phyloP scores from a whole-genome alignment of 2,888 invertebrate genomes.

The Masnerella sp. region DNA sequence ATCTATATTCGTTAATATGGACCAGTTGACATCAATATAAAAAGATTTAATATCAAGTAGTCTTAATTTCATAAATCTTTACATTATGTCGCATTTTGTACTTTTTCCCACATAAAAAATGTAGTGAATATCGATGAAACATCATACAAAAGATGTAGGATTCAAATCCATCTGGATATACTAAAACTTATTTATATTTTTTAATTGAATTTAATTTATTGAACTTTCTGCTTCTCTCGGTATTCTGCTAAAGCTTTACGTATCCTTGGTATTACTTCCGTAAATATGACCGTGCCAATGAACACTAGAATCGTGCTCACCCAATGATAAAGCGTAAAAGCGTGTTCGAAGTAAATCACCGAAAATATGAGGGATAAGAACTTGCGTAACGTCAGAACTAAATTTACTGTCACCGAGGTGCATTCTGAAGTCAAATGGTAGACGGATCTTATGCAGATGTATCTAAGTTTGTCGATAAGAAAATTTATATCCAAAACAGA shows the following conservation, averaged over 20 bases:
- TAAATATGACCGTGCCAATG: constrained; percentile 94
- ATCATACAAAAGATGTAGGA: too few relatives aligned
- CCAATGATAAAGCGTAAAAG: constrained; percentile 95
- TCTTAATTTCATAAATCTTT: too few relatives aligned
- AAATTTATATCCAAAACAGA: too few relatives aligned
- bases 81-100: too few relatives aligned
- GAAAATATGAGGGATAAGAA: constrained; percentile 97
- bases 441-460: constrained; percentile 95
- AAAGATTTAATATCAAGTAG: too few relatives aligned
- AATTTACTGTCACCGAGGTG: constrained; percentile 94
- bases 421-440: constrained; percentile 96
- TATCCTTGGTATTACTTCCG: constrained; percentile 84
- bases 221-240: not conserved
- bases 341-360: constrained; percentile 95
- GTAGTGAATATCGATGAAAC: too few relatives aligned
- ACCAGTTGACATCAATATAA: too few relatives aligned
- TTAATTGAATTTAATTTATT: not conserved
- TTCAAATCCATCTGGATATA: too few relatives aligned
- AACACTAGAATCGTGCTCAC: constrained; percentile 94
- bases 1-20: too few relatives aligned
- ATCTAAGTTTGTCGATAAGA: constrained; percentile 79
- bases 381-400: constrained; percentile 97
- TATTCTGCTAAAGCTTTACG: constrained; percentile 59
- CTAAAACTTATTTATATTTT: too few relatives aligned
- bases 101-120: too few relatives aligned